Percentiles rank a stretch among this genome's conserved stretches.
phyloP scores from a whole-genome alignment of 2,797 vertebrate species.

The Merluccius polli region DNA sequence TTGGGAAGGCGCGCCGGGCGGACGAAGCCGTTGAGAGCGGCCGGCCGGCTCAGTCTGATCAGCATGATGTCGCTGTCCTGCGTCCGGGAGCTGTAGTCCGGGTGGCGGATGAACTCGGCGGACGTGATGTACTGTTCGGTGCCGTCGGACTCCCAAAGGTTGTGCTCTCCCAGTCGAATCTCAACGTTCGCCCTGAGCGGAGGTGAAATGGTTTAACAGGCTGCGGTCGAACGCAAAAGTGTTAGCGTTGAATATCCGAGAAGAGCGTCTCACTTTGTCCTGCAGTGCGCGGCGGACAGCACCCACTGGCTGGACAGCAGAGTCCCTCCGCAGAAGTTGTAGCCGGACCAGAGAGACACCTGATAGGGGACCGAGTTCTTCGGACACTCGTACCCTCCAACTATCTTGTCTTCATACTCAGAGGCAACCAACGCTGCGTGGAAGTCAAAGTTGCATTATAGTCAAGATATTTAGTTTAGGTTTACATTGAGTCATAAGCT shows the following conservation, averaged over 20 bases:
- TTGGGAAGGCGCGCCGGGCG: conserved; percentile 60
- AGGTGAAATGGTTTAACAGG: not conserved
- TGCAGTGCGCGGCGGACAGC: conserved; percentile 80
- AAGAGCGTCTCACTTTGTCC: conserved; percentile 58
- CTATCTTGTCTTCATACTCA: conserved; percentile 70
- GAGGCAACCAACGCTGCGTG: conserved; percentile 46
- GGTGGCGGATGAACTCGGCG: conserved; percentile 63
- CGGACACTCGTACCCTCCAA: conserved; percentile 75
- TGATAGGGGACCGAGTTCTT: conserved; percentile 72
- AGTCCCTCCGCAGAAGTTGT: conserved; percentile 76
- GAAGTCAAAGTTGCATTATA: not conserved
- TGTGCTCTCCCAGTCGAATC: conserved; percentile 71
- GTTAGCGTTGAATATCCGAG: not conserved
- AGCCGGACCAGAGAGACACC: conserved; percentile 75
- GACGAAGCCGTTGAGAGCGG: conserved; percentile 47
- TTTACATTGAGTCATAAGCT: not conserved
- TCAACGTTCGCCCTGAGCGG: conserved; percentile 57
- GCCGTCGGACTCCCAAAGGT: conserved; percentile 64
- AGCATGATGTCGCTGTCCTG: conserved; percentile 69
- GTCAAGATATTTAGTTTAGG: too few relatives aligned
- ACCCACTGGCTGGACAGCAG: conserved; percentile 77
- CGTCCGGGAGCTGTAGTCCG: conserved; percentile 50
- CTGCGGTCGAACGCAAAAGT: not conserved
- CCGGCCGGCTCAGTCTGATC: conserved; percentile 60
- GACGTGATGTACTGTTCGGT: conserved; percentile 69